phyloP scores from a whole-genome alignment of 2,888 invertebrate species.

The Hypselothyrea guttata region DNA sequence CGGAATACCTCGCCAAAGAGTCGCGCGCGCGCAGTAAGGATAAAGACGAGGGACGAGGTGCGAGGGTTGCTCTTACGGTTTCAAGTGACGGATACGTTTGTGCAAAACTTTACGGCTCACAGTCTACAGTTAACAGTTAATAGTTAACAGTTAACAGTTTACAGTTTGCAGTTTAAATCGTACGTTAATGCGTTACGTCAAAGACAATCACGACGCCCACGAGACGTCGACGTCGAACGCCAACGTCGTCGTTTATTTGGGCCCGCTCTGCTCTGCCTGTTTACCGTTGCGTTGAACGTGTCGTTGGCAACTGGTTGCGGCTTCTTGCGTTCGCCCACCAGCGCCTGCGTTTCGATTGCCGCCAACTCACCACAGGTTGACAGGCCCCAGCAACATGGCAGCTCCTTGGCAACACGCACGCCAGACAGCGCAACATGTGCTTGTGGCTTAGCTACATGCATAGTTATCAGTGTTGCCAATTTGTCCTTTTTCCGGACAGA shows the following conservation, averaged over 20 bases:
- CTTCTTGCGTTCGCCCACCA: neutral
- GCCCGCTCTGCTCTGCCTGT: slow-evolving; percentile 27
- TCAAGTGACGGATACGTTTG: too few species aligned
- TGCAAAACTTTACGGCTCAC: too few species aligned
- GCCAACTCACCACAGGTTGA: slow-evolving; percentile 39
- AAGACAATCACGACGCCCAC: slow-evolving; percentile 32
- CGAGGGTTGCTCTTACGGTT: too few species aligned
- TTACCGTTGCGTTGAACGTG: slow-evolving; percentile 52
- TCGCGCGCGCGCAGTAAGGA: slow-evolving; percentile 27
- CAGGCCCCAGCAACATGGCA: slow-evolving; percentile 13
- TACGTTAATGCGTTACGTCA: neutral
- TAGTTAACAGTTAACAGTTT: too few species aligned
- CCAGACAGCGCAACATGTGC: slow-evolving; percentile 5
- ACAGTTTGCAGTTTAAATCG: too few species aligned
- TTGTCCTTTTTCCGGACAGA: too few species aligned
- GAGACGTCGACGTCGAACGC: slow-evolving; percentile 38
- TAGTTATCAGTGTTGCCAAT: too few species aligned
- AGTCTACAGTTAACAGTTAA: too few species aligned
- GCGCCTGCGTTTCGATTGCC: slow-evolving; percentile 35
- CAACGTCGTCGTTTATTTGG: slow-evolving; percentile 26
- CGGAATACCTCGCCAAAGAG: slow-evolving; percentile 2
- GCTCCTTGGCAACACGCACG: slow-evolving; percentile 29
- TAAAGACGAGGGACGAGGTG: too few species aligned
- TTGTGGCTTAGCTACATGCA: too few species aligned
- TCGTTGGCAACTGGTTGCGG: slow-evolving; percentile 41